Evolutionary conservation across 2,113 vertebrate genomes (phyloP).

Genomic region (Nibea albiflora): DNA sequence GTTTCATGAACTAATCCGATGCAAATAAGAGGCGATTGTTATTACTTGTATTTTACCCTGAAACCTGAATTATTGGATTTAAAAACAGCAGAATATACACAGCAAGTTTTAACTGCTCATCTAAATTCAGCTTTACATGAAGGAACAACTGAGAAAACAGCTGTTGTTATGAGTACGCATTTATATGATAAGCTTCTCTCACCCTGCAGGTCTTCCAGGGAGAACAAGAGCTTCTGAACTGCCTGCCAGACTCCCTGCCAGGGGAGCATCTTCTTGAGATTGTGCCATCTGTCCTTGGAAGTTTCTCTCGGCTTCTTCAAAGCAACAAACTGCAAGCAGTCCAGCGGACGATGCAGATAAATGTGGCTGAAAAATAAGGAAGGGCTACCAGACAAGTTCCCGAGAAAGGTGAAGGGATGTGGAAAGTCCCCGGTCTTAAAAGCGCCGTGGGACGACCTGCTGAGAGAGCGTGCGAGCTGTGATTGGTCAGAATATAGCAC

Average conservation of each 20-base stretch:
- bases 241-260: slow-evolving; percentile 38
- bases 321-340: slow-evolving; percentile 5
- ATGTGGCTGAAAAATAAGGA: slow-evolving; percentile 22
- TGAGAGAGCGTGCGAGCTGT: slow-evolving; percentile 7
- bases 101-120: neutral
- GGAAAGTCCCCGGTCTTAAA: slow-evolving; percentile 37
- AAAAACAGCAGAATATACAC: too few relatives aligned
- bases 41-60: neutral
- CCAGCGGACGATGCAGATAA: neutral
- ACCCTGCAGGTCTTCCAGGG: slow-evolving; percentile 39
- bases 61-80: neutral
- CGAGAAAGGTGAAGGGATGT: slow-evolving; percentile 1
- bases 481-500: slow-evolving; percentile 61
- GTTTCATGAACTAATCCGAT: neutral
- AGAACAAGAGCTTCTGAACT: slow-evolving; percentile 48
- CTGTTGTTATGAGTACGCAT: neutral
- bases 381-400: slow-evolving; percentile 18
- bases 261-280: slow-evolving; percentile 22
- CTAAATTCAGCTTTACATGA: neutral
- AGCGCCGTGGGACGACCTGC: slow-evolving; percentile 3
- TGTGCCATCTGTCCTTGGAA: slow-evolving; percentile 47
- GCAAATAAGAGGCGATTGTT: neutral
- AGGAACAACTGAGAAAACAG: neutral
- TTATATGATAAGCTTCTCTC: slow-evolving; percentile 15
- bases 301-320: slow-evolving; percentile 19